These are phyloP conservation scores for Gisinianus flammeolus DNA, from an alignment of 2,888 invertebrate species.

Conservation along the genomic window DNA sequence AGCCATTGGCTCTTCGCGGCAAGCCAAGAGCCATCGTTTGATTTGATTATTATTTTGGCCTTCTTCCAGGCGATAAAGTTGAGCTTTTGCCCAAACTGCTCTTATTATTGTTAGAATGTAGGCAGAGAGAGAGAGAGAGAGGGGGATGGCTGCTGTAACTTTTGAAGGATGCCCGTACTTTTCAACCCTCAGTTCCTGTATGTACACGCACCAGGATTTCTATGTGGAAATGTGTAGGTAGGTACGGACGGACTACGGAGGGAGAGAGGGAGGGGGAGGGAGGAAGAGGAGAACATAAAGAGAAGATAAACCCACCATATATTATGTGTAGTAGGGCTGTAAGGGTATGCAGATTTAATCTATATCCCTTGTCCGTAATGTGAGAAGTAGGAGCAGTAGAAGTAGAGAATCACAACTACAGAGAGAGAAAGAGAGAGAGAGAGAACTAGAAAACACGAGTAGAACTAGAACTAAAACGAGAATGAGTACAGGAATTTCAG, in stretches of 20 bases:
- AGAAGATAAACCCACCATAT: not conserved
- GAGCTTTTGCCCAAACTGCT: slow-evolving; percentile 55
- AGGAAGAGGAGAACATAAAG: slow-evolving; percentile 28
- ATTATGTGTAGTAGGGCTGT: not conserved
- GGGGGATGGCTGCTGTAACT: not conserved
- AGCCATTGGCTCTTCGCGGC: slow-evolving; percentile 8
- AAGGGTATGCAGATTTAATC: not conserved
- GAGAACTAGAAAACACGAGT: too few relatives aligned
- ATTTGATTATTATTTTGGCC: slow-evolving; percentile 59
- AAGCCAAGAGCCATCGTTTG: slow-evolving; percentile 44
- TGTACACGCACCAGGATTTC: too few relatives aligned
- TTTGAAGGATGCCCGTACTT: slow-evolving; percentile 5
- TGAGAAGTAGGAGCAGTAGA: too few relatives aligned
- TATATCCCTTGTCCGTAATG: not conserved
- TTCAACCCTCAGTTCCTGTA: not conserved
- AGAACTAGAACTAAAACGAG: not conserved
- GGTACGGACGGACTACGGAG: too few relatives aligned
- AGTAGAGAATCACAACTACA: too few relatives aligned
- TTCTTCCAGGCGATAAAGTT: slow-evolving; percentile 57
- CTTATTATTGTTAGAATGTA: not conserved
- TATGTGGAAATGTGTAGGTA: not conserved
- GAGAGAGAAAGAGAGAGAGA: too few relatives aligned
- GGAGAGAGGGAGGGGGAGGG: not conserved
- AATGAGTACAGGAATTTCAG: too few relatives aligned
- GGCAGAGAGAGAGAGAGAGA: not conserved